These are phyloP conservation scores for Cottoperca gobio DNA, from an alignment of 2,797 vertebrate species.

Conservation along the genomic window DNA sequence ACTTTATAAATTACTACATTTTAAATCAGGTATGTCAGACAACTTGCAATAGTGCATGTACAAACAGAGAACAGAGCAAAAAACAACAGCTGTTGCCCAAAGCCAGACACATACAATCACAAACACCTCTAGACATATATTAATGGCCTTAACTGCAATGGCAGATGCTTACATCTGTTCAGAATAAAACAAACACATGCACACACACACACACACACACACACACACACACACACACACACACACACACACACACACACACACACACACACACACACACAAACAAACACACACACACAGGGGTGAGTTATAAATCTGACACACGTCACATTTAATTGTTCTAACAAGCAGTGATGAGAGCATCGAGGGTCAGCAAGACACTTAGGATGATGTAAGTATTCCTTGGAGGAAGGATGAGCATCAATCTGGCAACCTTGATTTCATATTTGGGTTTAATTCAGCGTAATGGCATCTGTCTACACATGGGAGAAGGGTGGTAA, in stretches of 20 bases:
- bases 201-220: constrained; percentile 40
- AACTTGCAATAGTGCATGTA: constrained; percentile 15
- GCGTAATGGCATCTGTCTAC: constrained; percentile 61
- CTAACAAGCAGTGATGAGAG: constrained; percentile 78
- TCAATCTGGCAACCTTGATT: constrained; percentile 73
- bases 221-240: constrained; percentile 38
- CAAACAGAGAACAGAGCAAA: constrained; percentile 41
- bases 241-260: constrained; percentile 46
- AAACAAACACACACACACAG: constrained; percentile 41
- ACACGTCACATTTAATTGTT: constrained; percentile 76
- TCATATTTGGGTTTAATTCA: constrained; percentile 70
- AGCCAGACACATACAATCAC: constrained; percentile 59
- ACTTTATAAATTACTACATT: constrained; percentile 47
- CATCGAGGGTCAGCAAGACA: constrained; percentile 69
- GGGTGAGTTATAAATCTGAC: constrained; percentile 69
- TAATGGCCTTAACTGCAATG: constrained; percentile 73
- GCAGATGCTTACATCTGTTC: constrained; percentile 80
- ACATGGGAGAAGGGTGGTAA: constrained; percentile 58
- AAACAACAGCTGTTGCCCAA: constrained; percentile 65
- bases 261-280: constrained; percentile 38
- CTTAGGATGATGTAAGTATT: constrained; percentile 73
- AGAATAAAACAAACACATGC: constrained; percentile 50
- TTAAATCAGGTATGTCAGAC: constrained; percentile 24
- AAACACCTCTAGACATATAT: constrained; percentile 74
- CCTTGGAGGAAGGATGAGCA: constrained; percentile 65